Conservation (phyloP, 2,113 vertebrate species). For the Meleagris gallopavo region DNA sequence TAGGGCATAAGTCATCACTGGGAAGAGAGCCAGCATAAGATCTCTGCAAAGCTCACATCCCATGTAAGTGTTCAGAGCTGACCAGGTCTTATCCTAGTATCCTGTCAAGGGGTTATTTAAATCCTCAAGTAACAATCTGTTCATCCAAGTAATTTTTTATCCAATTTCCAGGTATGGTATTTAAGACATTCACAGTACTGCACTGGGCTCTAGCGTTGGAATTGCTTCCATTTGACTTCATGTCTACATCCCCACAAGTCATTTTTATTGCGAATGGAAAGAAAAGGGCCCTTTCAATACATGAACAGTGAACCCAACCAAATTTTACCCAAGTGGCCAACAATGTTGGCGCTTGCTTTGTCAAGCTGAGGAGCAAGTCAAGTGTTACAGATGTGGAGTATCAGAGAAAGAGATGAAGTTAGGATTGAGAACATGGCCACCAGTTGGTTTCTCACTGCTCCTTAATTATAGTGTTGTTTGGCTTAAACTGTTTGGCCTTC, state of each 20-base stretch:
- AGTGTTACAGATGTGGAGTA: not conserved
- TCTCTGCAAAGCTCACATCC: not conserved
- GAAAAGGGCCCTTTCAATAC: not conserved
- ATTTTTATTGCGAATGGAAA: not conserved
- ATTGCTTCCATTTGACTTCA: not conserved
- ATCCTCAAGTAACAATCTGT: not conserved
- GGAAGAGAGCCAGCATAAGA: not conserved
- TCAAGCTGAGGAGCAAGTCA: not conserved
- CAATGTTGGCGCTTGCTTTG: not conserved
- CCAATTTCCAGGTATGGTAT: not conserved
- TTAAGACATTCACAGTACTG: not conserved
- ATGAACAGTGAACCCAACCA: not conserved
- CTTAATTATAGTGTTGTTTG: not conserved
- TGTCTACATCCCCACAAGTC: not conserved
- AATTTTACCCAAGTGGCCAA: not conserved
- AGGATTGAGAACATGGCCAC: not conserved
- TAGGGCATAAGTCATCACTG: not conserved
- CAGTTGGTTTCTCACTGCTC: not conserved
- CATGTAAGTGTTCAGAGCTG: not conserved
- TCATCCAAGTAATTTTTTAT: not conserved
- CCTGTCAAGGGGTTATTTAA: not conserved
- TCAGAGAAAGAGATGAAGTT: not conserved
- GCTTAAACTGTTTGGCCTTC: not conserved
- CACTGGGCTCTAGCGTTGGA: not conserved
- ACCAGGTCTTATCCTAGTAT: not conserved